Percentiles rank a stretch among this genome's conserved stretches.
These are phyloP conservation scores for Dexiosoma caninum DNA, from an alignment of 2,888 invertebrate species.

Conservation along the genomic window DNA sequence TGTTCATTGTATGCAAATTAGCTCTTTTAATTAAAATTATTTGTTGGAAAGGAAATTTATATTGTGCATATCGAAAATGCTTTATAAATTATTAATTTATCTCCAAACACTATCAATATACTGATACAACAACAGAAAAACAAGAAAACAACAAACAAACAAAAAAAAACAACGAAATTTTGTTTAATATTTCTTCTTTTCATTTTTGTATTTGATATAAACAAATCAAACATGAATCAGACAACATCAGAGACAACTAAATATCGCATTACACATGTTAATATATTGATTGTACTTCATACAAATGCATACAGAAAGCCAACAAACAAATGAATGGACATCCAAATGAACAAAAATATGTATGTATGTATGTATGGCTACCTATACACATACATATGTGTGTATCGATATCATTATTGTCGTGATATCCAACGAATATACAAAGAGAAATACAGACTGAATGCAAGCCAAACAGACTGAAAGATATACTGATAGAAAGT, in stretches of 20 bases:
- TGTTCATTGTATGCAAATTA: too few species aligned
- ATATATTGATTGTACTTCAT: constrained; percentile 46
- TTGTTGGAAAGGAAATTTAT: constrained; percentile 8
- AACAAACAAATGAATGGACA: constrained; percentile 17
- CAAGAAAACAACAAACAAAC: too few species aligned
- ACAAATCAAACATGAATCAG: constrained; percentile 60
- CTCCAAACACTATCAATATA: constrained; percentile 37
- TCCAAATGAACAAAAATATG: neutral
- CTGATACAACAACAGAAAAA: constrained; percentile 25
- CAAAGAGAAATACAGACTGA: constrained; percentile 10
- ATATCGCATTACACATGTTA: constrained; percentile 62
- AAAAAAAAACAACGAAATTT: constrained; percentile 14
- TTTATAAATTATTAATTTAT: constrained; percentile 40
- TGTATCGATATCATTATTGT: constrained; percentile 14
- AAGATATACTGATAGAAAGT: neutral
- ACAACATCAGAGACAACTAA: constrained; percentile 56
- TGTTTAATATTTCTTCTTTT: constrained; percentile 2
- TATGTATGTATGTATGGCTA: too few species aligned
- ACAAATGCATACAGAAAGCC: neutral
- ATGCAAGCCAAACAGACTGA: constrained; percentile 22
- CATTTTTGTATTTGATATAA: constrained; percentile 47
- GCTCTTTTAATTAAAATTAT: neutral
- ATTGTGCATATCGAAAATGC: too few species aligned
- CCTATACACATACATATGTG: neutral
- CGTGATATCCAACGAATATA: constrained; percentile 26